Evolutionary conservation across 2,113 vertebrate species (phyloP), one percentile per base, ranked within the genome.

Genomic region (Galbula dea): DNA sequence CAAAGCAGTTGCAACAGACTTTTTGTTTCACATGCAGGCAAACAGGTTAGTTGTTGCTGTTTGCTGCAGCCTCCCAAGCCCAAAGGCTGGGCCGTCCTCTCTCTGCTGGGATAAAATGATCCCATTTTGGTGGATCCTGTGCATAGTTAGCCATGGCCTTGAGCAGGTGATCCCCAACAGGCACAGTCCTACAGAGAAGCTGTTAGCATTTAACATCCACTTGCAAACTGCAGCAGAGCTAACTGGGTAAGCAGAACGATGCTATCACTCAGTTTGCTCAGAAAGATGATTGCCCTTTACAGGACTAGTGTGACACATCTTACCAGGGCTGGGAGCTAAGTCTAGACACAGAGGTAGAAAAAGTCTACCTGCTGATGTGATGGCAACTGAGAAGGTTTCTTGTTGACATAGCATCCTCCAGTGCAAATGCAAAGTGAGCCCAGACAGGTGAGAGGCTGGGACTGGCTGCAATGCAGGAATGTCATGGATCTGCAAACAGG

Each of bases 41-140:
- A 51, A 67, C 16, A 1, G 41, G 46, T 55, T 14, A 51, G 55
- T 29, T 66, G 45, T 46, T 72, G 49, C 36, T 80, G 67, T 72
- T 82, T 15, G 49, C 74, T 85, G 84, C 79, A 75, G 75, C 30
- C 43, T 84, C 73, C 57, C 71, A 27, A 30, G 39, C 73, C 72
- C 82, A 29, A 91, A 83, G 86, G 75, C 76, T 2, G 41, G 39
- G 22, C 41, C 30, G 15, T 83, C 46, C 82, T 71, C 57, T 83
- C 90, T 89, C 90, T 94, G 85, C 77, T 87, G 82, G 86, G 90
- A 95, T 79, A 95, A 97, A 97, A 95, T 32, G 46, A 93, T 90
- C 86, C 69, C 2, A 3, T 57, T 90, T 75, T 2, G 37, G 78
- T 92, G 92, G 87, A 85, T 80, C 94, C 74, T 89, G 94, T 96